Evolutionary conservation across 1,140 invertebrate species (phyloP), one percentile per base, ranked within the genome.

Genomic region (Atopsyche davidsoni): DNA sequence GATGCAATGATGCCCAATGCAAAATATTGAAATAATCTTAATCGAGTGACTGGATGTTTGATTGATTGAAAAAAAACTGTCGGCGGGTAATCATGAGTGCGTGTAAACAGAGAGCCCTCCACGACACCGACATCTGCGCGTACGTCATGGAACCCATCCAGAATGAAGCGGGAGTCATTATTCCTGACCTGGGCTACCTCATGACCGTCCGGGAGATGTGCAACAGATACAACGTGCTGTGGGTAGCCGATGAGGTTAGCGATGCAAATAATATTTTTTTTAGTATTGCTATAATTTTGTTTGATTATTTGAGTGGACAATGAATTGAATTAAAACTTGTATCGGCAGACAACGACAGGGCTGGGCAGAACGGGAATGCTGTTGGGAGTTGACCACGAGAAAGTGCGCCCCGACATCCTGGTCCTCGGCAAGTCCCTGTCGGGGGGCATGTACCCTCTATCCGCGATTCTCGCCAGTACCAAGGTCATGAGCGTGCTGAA

Each of bases 111-210:
- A 61, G 23, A 61, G 71, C 72, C 1, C 59, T 85, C 11, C 62
- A 81, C 55, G 85, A 95, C 64, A 82, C 84, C 14, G 80, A 82
- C 58, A 85, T 92, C 3, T 89, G 89, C 65, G 89, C 86, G 4
- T 98, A 93, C 62, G 97, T 98, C 92, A 87, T 96, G 2, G 95
- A 98, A 64, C 95, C 94, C 2, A 95, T 98, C 58, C 94, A 98
- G 75, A 95, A 93, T 1, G 94, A 98, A 73, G 93, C 92, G 36
- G 94, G 94, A 2, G 91, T 96, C 11, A 79, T 91, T 2, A 86
- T 97, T 1, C 94, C 94, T 0, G 63, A 81, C 67, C 75, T 80
- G 1, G 92, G 92, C 0, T 98, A 97, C 60, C 68, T 97, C 24
- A 81, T 77, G 55, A 81, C 81, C 46, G 83, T 96, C 0, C 73